Conservation (phyloP, 2,888 invertebrate species). For the Lysandra bellargus region DNA sequence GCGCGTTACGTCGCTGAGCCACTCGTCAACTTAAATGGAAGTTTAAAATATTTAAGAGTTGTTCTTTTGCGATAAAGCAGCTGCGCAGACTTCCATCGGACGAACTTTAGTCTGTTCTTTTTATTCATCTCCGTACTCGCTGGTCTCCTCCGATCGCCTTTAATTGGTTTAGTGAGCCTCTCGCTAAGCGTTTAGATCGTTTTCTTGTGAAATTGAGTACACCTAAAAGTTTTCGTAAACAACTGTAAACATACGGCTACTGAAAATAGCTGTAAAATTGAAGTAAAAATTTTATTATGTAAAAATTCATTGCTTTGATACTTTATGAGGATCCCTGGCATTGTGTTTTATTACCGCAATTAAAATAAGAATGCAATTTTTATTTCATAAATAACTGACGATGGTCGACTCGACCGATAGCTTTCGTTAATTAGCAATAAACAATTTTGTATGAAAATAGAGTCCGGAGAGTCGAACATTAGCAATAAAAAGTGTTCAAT, state of each 20-base stretch:
- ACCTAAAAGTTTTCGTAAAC: neutral
- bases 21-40: constrained; percentile 22
- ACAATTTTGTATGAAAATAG: neutral
- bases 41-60: constrained; percentile 26
- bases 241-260: neutral
- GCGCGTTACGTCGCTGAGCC: neutral
- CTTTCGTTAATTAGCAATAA: neutral
- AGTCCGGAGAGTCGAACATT: neutral
- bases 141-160: constrained; percentile 53
- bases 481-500: neutral
- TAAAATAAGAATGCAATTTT: constrained; percentile 16
- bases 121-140: constrained; percentile 50
- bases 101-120: constrained; percentile 52
- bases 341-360: constrained; percentile 1
- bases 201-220: neutral
- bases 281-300: neutral
- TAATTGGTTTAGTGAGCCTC: constrained; percentile 53
- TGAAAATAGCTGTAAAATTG: neutral
- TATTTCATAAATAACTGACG: neutral
- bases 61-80: constrained; percentile 43
- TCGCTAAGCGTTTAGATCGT: constrained; percentile 28
- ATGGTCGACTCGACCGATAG: neutral
- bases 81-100: constrained; percentile 49
- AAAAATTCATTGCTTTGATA: neutral
- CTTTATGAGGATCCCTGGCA: neutral